A percentile compares a stretch with the other conserved stretches of the same genome.
phyloP scores from a whole-genome alignment of 2,888 invertebrate genomes.

The Brachyopa scutellaris region DNA sequence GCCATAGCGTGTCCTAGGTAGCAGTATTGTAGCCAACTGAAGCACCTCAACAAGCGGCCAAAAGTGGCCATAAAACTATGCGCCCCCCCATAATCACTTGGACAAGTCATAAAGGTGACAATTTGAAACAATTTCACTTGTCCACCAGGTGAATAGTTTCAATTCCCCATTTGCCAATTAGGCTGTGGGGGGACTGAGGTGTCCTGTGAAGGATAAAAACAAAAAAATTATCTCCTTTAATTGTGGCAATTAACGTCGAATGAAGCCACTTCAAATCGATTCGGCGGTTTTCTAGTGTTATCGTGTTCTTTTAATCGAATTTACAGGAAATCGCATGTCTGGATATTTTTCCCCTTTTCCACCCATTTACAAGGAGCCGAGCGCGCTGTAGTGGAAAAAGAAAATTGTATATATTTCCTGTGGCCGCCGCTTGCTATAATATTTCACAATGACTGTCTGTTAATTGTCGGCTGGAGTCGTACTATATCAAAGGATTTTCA shows the following conservation, averaged over 20 bases:
- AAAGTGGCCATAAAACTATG: conserved; percentile 48
- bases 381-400: conserved; percentile 1
- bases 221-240: conserved; percentile 60
- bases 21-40: too few relatives aligned
- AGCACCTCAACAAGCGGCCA: conserved; percentile 20
- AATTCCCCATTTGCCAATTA: conserved; percentile 39
- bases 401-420: background rate
- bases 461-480: conserved; percentile 27
- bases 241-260: conserved; percentile 47
- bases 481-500: conserved; percentile 27
- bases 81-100: conserved; percentile 66
- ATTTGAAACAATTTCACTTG: conserved; percentile 67
- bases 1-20: conserved; percentile 23
- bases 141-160: conserved; percentile 33
- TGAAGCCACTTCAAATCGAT: conserved; percentile 47
- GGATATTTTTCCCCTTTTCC: background rate
- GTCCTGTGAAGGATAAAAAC: conserved; percentile 6
- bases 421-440: background rate
- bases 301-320: conserved; percentile 56
- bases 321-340: conserved; percentile 53
- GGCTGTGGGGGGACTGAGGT: background rate
- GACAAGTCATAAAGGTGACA: conserved; percentile 70
- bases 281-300: conserved; percentile 6
- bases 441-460: conserved; percentile 17
- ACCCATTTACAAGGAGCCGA: background rate